Evolutionary conservation across 2,888 invertebrate genomes (phyloP).

Genomic region (Athripsodes cinereus): DNA sequence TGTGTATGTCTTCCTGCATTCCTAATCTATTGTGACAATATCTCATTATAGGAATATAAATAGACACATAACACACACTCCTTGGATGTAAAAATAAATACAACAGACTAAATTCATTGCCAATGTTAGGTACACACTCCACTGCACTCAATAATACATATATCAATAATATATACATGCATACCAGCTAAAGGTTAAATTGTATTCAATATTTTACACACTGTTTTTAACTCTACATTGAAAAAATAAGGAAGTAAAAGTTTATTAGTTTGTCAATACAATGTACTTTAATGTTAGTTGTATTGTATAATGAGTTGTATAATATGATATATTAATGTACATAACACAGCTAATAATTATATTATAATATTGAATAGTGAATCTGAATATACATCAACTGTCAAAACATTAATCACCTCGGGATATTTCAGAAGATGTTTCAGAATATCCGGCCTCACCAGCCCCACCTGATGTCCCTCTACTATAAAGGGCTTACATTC

Average conservation of each 20-base stretch:
- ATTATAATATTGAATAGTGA: no score
- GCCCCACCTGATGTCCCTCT: slow-evolving; percentile 83
- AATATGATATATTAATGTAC: no score
- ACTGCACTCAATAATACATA: background rate
- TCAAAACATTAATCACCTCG: slow-evolving; percentile 50
- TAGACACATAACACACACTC: background rate
- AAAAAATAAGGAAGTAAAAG: no score
- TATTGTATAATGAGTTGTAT: background rate
- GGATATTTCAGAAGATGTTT: slow-evolving; percentile 75
- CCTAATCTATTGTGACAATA: background rate
- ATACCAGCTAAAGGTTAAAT: background rate
- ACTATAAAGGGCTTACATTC: slow-evolving; percentile 79
- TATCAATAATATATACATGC: background rate
- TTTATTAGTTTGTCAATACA: background rate
- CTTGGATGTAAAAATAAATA: background rate
- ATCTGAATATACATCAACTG: background rate
- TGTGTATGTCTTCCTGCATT: no score
- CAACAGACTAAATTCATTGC: background rate
- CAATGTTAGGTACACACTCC: background rate
- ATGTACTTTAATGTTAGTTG: background rate
- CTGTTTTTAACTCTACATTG: background rate
- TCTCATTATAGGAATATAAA: background rate
- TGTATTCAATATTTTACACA: background rate
- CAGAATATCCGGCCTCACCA: slow-evolving; percentile 79
- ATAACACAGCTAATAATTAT: no score